These are phyloP conservation scores for Micromys minutus DNA, from an alignment of 2,113 vertebrate genomes.

Conservation along the genomic window DNA sequence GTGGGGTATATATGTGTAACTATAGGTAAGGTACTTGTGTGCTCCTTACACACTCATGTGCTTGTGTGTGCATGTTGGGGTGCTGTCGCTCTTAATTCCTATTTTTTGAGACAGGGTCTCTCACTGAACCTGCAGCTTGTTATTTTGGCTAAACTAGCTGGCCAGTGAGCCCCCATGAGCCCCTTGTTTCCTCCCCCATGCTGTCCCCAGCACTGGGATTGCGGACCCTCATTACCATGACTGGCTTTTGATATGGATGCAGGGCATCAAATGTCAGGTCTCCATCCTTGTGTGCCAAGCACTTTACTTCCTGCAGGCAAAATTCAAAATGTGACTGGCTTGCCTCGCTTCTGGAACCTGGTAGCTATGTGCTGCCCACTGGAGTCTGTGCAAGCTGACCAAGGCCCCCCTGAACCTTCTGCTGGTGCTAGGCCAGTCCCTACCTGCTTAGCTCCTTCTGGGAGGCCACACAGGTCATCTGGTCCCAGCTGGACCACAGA, in stretches of 20 bases:
- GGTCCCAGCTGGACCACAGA: neutral
- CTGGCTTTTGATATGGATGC: neutral
- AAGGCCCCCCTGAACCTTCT: neutral
- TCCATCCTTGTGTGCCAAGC: neutral
- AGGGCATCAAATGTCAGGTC: neutral
- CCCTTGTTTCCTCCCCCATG: no score
- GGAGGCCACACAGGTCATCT: neutral
- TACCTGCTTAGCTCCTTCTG: neutral
- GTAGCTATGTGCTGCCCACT: fast-evolving
- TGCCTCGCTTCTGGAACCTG: neutral
- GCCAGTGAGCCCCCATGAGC: neutral
- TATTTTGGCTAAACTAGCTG: neutral
- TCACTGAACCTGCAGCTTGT: neutral
- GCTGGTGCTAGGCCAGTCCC: fast-evolving
- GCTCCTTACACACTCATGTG: neutral
- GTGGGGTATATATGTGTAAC: no score
- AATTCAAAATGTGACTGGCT: neutral
- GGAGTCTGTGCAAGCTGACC: neutral
- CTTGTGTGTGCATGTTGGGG: neutral
- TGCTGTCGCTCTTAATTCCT: neutral
- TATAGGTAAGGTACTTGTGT: neutral
- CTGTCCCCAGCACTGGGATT: neutral
- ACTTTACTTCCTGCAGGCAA: neutral
- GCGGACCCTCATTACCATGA: no score
- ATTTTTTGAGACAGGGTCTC: neutral